phyloP scores from a whole-genome alignment of 2,113 vertebrate species.

The Leucosticte australis region DNA sequence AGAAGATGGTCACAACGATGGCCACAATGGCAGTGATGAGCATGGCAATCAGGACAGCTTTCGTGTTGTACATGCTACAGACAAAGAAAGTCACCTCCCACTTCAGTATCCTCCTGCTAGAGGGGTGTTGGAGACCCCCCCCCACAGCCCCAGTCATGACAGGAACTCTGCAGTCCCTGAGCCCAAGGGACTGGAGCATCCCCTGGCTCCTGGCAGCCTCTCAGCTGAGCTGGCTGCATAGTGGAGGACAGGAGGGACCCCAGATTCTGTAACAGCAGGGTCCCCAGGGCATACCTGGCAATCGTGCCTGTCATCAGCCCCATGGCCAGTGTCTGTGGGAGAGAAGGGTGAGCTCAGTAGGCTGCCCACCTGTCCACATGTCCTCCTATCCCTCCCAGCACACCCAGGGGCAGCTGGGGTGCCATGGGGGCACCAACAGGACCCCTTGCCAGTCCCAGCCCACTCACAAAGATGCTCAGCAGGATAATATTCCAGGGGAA shows the following conservation, averaged over 20 bases:
- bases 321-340: conserved; percentile 86
- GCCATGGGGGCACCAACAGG: neutral
- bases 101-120: neutral
- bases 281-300: conserved; percentile 75
- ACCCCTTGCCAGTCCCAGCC: neutral
- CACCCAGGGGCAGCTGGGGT: neutral
- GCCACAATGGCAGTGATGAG: conserved; percentile 89
- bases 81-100: neutral
- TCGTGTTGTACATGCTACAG: conserved; percentile 81
- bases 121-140: neutral
- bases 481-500: conserved; percentile 93
- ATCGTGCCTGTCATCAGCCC: conserved; percentile 90
- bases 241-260: fast-evolving
- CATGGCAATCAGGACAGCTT: conserved; percentile 85
- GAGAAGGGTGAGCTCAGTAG: neutral
- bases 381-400: neutral
- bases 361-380: fast-evolving
- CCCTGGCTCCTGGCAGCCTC: neutral
- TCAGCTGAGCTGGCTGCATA: neutral
- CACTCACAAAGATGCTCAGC: conserved; percentile 89
- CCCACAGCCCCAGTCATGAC: fast-evolving
- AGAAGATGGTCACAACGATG: conserved; percentile 90
- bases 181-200: neutral
- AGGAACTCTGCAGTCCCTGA: fast-evolving
- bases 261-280: neutral